Base-by-base conservation (phyloP, 2,888 invertebrate genomes). In the Apamea epomidion region DNA sequence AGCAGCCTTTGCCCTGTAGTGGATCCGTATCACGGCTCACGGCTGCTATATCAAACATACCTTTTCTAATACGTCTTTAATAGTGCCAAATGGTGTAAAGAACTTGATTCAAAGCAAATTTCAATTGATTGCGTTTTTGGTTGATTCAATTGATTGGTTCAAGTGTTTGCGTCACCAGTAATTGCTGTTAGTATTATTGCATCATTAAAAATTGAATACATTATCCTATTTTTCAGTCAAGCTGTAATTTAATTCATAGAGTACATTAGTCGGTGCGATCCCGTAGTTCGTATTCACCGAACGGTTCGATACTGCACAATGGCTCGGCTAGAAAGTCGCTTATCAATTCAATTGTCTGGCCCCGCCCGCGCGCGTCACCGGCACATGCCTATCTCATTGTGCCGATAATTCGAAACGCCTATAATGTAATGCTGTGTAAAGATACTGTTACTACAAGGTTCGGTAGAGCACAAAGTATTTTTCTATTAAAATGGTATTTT, bases 341-440 rank as follows among this genome's bases (percentile, higher is more conserved):
- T 96, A 95, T 96, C 95, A 94, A 95, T 96, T 95, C 96, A 95
- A 96, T 96, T 95, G 96, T 96, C 92, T 93, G 91, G 91, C 93
- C 92, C 92, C 95, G 95, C 95, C 95, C 91, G 93, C 92, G 89
- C 91, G 86, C 92, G 92, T 91, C 92, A 89, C 90, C 90, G 91
- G 79, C 83, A 82, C 90, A 90, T 91, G 93, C 93, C 93, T 94
- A 94, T 92, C 93, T 94, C 92, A 93, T 94, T 94, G 94, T 94
- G 87, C 89, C 88, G 91, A 92, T 91, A 90, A 92, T 90, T 91
- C 83, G 89, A 87, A 91, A 93, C 91, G 91, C 91, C 91, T 93
- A 88, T 92, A 91, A 89, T 85, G 85, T 83, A 83, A 87, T 81
- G 76, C 73, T 81, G 83, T 81, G 78, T 82, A 74, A 74, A 78